These are phyloP conservation scores for Melanotaenia boesemani DNA, from an alignment of 2,797 vertebrate genomes.

Conservation along the genomic window DNA sequence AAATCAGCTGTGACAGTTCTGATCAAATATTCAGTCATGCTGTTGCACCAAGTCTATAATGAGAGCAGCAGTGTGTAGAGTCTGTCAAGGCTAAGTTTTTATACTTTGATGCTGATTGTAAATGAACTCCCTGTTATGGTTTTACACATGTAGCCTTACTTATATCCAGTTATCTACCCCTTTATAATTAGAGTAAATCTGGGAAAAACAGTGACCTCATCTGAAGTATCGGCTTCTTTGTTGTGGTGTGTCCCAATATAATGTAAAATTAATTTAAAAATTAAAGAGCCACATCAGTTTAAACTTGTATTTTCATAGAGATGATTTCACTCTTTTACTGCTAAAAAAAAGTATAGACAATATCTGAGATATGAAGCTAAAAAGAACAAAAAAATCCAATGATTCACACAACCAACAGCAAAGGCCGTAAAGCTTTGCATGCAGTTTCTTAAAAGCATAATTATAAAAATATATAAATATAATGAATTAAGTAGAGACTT, in stretches of 20 bases:
- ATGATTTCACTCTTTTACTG: neutral
- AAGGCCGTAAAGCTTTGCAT: neutral
- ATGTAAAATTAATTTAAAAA: too few species aligned
- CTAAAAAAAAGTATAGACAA: neutral
- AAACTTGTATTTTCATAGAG: too few species aligned
- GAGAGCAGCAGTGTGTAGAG: constrained; percentile 9
- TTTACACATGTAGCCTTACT: neutral
- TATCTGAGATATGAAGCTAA: too few species aligned
- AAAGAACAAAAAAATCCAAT: too few species aligned
- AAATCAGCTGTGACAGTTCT: constrained; percentile 14
- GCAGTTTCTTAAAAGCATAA: neutral
- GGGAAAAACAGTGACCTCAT: constrained; percentile 13
- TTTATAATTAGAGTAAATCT: constrained; percentile 15
- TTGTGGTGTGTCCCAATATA: too few species aligned
- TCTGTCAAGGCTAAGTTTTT: constrained; percentile 3
- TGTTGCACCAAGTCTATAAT: constrained; percentile 13
- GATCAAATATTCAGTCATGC: constrained; percentile 18
- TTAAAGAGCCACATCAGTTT: too few species aligned
- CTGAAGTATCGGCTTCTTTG: neutral
- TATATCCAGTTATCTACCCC: constrained; percentile 14
- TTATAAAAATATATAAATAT: neutral
- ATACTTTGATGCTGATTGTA: constrained; percentile 1
- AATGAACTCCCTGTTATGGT: constrained; percentile 31
- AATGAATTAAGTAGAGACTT: too few species aligned
- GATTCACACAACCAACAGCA: neutral